Percentiles rank a stretch among this genome's conserved stretches.
phyloP scores from a whole-genome alignment of 2,888 invertebrate species.

The Drosophila antonietae region DNA sequence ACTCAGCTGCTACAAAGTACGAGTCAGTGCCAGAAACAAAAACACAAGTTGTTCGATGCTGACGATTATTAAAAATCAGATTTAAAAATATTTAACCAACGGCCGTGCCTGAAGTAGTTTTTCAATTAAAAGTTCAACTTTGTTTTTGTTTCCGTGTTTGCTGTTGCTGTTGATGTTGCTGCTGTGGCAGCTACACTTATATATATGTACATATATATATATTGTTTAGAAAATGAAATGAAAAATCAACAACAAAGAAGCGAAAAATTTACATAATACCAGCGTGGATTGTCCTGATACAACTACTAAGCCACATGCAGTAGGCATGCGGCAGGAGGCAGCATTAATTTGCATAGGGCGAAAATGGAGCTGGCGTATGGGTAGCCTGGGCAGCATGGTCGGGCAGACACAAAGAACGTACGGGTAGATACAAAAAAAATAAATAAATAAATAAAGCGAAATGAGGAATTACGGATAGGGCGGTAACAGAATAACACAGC shows the following conservation, averaged over 20 bases:
- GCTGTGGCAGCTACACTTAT: conserved; percentile 19
- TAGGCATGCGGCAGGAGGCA: conserved; percentile 17
- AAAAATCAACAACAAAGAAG: conserved; percentile 54
- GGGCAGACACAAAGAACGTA: conserved; percentile 36
- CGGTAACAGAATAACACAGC: conserved; percentile 25
- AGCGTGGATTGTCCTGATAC: conserved; percentile 27
- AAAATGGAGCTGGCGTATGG: conserved; percentile 13
- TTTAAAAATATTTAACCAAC: conserved; percentile 30
- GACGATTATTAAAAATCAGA: conserved; percentile 41
- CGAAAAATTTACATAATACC: conserved; percentile 62
- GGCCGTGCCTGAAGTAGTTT: conserved; percentile 51
- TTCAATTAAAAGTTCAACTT: conserved; percentile 66
- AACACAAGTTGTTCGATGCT: conserved; percentile 21
- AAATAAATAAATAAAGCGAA: conserved; percentile 13
- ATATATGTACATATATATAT: background rate
- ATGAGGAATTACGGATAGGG: conserved; percentile 48
- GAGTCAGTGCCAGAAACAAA: conserved; percentile 1
- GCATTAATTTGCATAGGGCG: conserved; percentile 65
- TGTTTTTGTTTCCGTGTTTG: conserved; percentile 19
- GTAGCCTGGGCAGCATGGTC: background rate
- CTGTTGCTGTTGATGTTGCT: conserved; percentile 33
- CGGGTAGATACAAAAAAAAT: background rate
- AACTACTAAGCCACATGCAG: conserved; percentile 12
- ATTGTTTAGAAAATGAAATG: conserved; percentile 63
- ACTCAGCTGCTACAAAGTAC: background rate